phyloP scores from a whole-genome alignment of 2,113 vertebrate species.

The Holacanthus passer region DNA sequence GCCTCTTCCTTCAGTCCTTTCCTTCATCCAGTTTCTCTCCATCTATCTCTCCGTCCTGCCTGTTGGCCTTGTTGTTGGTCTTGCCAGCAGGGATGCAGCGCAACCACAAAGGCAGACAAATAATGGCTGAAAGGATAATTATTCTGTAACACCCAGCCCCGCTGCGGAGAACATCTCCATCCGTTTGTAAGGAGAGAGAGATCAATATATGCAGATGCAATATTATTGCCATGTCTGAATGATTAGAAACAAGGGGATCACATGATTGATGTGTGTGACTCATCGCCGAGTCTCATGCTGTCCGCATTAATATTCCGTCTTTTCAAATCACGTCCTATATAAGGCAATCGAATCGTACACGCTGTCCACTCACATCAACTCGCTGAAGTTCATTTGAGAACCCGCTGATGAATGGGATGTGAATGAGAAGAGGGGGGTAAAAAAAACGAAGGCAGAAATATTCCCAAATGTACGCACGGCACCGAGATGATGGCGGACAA shows the following conservation, averaged over 20 bases:
- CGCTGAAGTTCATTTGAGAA: constrained; percentile 50
- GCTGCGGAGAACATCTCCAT: constrained; percentile 47
- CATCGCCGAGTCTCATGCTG: constrained; percentile 61
- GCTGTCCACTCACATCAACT: constrained; percentile 72
- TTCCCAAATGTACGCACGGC: constrained; percentile 16
- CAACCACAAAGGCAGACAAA: constrained; percentile 50
- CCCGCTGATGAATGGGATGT: constrained; percentile 58
- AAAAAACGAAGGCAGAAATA: constrained; percentile 18
- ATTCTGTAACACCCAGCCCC: constrained; percentile 26
- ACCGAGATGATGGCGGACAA: constrained; percentile 17
- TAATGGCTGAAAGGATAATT: constrained; percentile 52
- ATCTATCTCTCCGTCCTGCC: constrained; percentile 26
- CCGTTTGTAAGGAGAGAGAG: constrained; percentile 51
- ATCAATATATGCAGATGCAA: constrained; percentile 65
- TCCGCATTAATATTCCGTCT: constrained; percentile 68
- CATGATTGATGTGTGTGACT: constrained; percentile 70
- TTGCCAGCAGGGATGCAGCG: constrained; percentile 43
- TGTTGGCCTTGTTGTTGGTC: constrained; percentile 35
- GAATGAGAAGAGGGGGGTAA: constrained; percentile 11
- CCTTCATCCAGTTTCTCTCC: constrained; percentile 26
- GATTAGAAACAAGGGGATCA: constrained; percentile 57
- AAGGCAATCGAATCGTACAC: constrained; percentile 60
- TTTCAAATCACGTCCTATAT: constrained; percentile 58
- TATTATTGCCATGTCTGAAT: constrained; percentile 65
- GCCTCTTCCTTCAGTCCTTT: constrained; percentile 3